A percentile compares a stretch with the other conserved stretches of the same genome.
Evolutionary conservation across 2,113 vertebrate species (phyloP).

Genomic region (Tiliqua scincoides): DNA sequence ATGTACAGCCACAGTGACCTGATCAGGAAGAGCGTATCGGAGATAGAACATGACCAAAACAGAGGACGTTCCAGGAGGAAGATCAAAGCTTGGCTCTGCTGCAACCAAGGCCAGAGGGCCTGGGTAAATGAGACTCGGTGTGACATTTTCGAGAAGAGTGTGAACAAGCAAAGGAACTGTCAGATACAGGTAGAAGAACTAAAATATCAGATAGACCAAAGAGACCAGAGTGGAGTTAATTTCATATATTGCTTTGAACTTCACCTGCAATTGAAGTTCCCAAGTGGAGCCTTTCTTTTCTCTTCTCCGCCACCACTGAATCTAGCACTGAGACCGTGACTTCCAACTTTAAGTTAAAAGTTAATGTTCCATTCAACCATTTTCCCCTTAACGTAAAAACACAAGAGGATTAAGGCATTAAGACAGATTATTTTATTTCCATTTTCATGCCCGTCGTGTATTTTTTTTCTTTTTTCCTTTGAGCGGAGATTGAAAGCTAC

Average conservation of each 20-base stretch:
- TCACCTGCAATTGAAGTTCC: neutral
- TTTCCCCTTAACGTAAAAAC: neutral
- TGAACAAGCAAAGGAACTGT: neutral
- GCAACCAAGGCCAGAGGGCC: too few species aligned
- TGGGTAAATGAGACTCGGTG: neutral
- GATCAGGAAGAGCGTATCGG: too few species aligned
- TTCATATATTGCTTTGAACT: too few species aligned
- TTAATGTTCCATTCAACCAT: neutral
- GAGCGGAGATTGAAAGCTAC: neutral
- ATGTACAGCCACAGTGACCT: too few species aligned
- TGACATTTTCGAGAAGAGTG: too few species aligned
- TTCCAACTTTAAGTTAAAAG: neutral
- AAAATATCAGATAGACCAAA: neutral
- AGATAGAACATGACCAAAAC: too few species aligned
- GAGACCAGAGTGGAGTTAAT: neutral
- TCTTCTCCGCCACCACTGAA: neutral
- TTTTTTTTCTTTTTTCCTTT: conserved; percentile 12
- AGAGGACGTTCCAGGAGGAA: too few species aligned
- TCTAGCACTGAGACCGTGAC: neutral
- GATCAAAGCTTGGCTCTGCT: too few species aligned
- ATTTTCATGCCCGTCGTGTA: rapidly evolving
- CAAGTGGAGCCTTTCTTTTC: neutral
- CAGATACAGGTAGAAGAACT: neutral
- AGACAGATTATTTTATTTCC: neutral
- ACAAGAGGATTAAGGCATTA: neutral